Conservation (phyloP, 1,140 invertebrate genomes). For the Drosophila pruinosa region DNA sequence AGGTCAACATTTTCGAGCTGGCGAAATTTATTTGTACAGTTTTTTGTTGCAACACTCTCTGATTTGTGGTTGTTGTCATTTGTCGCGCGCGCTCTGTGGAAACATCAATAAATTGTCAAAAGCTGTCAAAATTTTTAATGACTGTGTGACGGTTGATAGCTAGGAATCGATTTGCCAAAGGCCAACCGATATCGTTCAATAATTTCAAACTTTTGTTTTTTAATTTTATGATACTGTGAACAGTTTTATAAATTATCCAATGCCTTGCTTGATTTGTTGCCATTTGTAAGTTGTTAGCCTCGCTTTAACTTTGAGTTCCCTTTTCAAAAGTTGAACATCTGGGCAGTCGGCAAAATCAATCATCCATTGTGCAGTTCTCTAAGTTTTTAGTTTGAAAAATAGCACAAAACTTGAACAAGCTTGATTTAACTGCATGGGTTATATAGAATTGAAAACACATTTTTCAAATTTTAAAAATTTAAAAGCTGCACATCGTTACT, state of each 20-base stretch:
- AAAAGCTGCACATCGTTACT: too few species aligned
- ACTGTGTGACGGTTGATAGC: slow-evolving; percentile 76
- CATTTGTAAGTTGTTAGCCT: slow-evolving; percentile 58
- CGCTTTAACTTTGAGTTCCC: slow-evolving; percentile 37
- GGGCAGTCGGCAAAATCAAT: slow-evolving; percentile 15
- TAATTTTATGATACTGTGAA: slow-evolving; percentile 44
- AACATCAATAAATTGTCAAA: slow-evolving; percentile 78
- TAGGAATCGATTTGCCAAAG: slow-evolving; percentile 69
- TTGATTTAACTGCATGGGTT: too few species aligned
- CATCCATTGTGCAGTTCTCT: neutral
- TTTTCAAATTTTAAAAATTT: too few species aligned
- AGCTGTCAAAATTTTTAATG: slow-evolving; percentile 80
- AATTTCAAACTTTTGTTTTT: slow-evolving; percentile 1
- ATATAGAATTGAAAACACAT: too few species aligned
- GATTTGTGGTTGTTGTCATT: slow-evolving; percentile 59
- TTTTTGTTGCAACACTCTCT: slow-evolving; percentile 11
- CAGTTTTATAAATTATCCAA: slow-evolving; percentile 65
- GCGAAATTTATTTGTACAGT: neutral
- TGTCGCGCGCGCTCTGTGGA: slow-evolving; percentile 54
- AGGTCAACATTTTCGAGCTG: slow-evolving; percentile 57
- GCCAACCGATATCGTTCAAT: slow-evolving; percentile 42
- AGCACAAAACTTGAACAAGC: too few species aligned
- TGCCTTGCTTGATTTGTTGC: slow-evolving; percentile 16
- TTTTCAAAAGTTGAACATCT: slow-evolving; percentile 12
- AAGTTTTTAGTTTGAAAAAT: neutral